These are phyloP conservation scores for Tupaia tana DNA, from an alignment of 2,113 vertebrate species.

Conservation along the genomic window DNA sequence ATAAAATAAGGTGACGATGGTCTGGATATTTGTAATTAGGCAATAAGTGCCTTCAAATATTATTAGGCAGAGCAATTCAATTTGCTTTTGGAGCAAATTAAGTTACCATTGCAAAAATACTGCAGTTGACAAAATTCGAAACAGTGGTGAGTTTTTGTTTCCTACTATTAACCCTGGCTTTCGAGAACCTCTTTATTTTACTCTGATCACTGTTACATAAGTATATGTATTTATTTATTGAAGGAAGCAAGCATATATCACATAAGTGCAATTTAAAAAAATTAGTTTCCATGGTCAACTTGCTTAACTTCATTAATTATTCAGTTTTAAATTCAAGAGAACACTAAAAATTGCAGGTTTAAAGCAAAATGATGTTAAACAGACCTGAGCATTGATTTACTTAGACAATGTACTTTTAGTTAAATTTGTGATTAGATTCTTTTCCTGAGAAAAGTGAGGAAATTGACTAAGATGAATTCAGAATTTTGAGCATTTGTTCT, in stretches of 20 bases:
- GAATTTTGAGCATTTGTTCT: background rate
- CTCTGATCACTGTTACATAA: background rate
- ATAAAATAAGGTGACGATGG: background rate
- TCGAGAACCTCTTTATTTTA: background rate
- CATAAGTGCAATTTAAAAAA: background rate
- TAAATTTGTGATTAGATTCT: background rate
- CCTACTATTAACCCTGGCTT: background rate
- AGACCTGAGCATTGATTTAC: background rate
- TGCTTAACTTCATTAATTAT: background rate
- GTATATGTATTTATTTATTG: background rate
- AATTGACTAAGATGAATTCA: constrained; percentile 24
- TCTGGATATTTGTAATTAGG: background rate
- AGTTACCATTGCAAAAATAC: background rate
- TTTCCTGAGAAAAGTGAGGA: background rate
- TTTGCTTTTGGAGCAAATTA: background rate
- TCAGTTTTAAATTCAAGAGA: background rate
- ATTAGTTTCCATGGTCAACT: background rate
- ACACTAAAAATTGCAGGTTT: background rate
- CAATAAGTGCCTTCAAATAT: background rate
- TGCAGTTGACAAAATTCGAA: background rate
- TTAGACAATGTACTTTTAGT: background rate
- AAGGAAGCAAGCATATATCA: background rate
- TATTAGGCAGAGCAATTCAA: background rate
- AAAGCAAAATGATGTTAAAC: constrained; percentile 7
- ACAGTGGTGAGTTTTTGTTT: background rate